These are phyloP conservation scores for Ephestia elutella DNA, from an alignment of 1,140 invertebrate genomes.

Conservation along the genomic window DNA sequence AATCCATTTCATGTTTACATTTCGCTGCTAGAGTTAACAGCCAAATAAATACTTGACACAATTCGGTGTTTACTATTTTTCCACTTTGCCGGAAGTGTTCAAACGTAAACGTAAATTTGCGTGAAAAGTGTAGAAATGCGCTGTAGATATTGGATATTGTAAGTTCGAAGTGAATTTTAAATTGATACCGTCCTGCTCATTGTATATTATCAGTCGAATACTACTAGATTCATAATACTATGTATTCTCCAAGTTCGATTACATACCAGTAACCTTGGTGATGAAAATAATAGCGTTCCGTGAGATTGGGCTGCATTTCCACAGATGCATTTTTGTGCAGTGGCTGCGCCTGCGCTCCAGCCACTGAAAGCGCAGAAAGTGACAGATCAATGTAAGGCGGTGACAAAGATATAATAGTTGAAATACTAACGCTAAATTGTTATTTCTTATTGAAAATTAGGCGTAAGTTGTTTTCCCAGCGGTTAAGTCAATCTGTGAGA, in stretches of 20 bases:
- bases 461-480: slow-evolving; percentile 34
- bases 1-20: slow-evolving; percentile 15
- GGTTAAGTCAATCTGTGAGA: slow-evolving; percentile 42
- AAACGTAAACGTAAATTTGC: background rate
- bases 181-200: too few relatives aligned
- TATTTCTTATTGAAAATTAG: slow-evolving; percentile 39
- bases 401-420: slow-evolving; percentile 13
- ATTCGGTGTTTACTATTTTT: slow-evolving; percentile 6
- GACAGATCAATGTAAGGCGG: background rate
- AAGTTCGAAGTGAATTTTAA: background rate
- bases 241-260: too few relatives aligned
- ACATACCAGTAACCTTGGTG: background rate
- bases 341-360: background rate
- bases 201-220: too few relatives aligned
- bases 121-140: slow-evolving; percentile 3
- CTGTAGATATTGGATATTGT: background rate
- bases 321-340: too few relatives aligned
- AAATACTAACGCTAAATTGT: slow-evolving; percentile 23
- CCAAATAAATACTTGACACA: slow-evolving; percentile 8
- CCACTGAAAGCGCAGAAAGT: slow-evolving; percentile 23
- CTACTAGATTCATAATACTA: too few relatives aligned
- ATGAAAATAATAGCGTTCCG: too few relatives aligned
- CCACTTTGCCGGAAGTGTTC: background rate
- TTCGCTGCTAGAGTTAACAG: background rate
- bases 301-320: too few relatives aligned